Conservation (phyloP, 2,797 vertebrate genomes). For the Meda fulgida region DNA sequence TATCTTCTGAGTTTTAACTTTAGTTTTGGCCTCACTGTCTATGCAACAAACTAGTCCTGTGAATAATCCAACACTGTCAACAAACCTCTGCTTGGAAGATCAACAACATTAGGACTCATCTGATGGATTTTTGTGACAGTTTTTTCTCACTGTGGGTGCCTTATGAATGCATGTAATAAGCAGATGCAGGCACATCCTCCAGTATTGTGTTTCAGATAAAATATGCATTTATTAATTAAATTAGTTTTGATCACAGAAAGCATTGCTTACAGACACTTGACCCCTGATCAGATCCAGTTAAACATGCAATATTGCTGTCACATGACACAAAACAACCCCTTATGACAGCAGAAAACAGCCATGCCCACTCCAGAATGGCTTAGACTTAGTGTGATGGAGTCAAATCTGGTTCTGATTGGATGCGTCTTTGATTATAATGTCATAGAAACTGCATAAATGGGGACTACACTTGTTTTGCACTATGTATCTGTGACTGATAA, state of each 20-base stretch:
- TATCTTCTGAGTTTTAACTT: background rate
- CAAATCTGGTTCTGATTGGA: background rate
- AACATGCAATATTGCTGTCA: background rate
- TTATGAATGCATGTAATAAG: constrained; percentile 22
- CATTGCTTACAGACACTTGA: background rate
- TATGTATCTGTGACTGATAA: constrained; percentile 27
- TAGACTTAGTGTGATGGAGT: background rate
- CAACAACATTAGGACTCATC: background rate
- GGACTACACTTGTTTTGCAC: background rate
- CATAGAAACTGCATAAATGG: background rate
- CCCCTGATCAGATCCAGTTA: background rate
- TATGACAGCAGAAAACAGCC: background rate
- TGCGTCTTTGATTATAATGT: background rate
- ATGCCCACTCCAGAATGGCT: background rate
- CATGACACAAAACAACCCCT: background rate
- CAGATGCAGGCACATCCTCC: constrained; percentile 4
- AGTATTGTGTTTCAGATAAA: background rate
- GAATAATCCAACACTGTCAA: background rate
- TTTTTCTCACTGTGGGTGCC: constrained; percentile 4
- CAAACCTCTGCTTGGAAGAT: constrained; percentile 1
- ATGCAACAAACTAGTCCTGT: background rate
- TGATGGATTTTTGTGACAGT: background rate
- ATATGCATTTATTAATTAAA: background rate
- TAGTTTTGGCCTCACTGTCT: constrained; percentile 6
- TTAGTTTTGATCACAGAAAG: background rate